Base-by-base conservation (phyloP, 2,113 vertebrate genomes). In the Syngnathus scovelli region DNA sequence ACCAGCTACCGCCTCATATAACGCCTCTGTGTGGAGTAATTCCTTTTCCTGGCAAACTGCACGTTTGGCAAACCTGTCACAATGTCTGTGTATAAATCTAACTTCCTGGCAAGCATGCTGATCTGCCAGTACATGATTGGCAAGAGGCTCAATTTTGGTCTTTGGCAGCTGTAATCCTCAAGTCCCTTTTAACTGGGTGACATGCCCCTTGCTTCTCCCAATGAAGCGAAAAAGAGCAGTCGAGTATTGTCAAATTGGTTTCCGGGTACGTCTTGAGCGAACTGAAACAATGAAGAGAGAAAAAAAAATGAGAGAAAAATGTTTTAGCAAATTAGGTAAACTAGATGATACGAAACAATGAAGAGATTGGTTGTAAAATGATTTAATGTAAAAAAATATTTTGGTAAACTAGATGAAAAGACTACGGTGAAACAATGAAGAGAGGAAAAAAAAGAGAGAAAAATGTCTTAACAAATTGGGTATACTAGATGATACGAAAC, bases 41-140 rank as follows among this genome's bases (percentile, higher is more conserved):
- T 74, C 68, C 43, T 46, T 64, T 69, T 56, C 61, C 67, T 76
- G 78, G 78, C 86, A 72, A 67, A 67, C 63, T 72, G 68, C 39
- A 60, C 59, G 60, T 83, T 85, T 80, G 84, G 79, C 77, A 78
- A 81, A 83, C 36, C 58, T 75, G 74, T 66, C 76, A 52, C 67
- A 48, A 78, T 70, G 84, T 85, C 83, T 79, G 76, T 71, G 74
- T 60, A 43, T 80, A 79, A 84, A 83, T 80, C 80, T 78, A 56
- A 76, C 74, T 79, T 83, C 7, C 80, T 85, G 82, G 78, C 77
- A 71, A 41, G 49, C 54, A 18, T 38, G 59, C 66, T 74, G 78
- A 84, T 86, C 81, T 76, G 74, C 77, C 79, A 81, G 74, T 78
- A 80, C 78, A 78, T 83, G 83, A 84, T 75, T 86, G 81, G 84